Percentiles rank a stretch among this genome's conserved stretches.
Conservation (phyloP, 2,888 invertebrate species). For the Saturnia japonica region DNA sequence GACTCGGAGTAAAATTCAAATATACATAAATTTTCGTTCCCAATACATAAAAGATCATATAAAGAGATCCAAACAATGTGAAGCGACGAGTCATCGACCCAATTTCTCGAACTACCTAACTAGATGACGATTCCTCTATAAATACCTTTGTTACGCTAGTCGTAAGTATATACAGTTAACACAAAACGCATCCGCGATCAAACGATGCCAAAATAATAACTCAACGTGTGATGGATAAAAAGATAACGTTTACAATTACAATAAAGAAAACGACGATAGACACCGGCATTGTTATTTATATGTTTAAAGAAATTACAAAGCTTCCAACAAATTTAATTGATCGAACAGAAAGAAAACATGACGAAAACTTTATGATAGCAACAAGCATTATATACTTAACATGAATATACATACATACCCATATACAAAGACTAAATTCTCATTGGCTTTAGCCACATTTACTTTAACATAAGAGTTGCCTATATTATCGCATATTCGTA, state of each 20-base stretch:
- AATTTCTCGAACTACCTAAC: slow-evolving; percentile 65
- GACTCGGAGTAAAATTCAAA: slow-evolving; percentile 6
- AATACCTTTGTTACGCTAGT: slow-evolving; percentile 54
- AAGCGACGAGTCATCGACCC: slow-evolving; percentile 61
- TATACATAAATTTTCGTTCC: slow-evolving; percentile 14
- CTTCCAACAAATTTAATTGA: not conserved
- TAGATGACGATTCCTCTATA: slow-evolving; percentile 66
- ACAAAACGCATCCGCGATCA: slow-evolving; percentile 71
- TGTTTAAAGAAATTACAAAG: slow-evolving; percentile 5
- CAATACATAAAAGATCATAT: slow-evolving; percentile 18
- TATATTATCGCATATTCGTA: not conserved
- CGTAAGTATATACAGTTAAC: slow-evolving; percentile 45
- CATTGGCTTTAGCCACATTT: not conserved
- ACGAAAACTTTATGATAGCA: no score
- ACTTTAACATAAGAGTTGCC: not conserved
- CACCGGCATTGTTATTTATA: slow-evolving; percentile 22
- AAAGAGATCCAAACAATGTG: slow-evolving; percentile 29
- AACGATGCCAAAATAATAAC: slow-evolving; percentile 70
- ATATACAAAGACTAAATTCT: not conserved
- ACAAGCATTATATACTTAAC: not conserved
- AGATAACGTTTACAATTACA: slow-evolving; percentile 44
- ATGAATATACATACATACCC: not conserved
- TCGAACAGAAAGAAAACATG: no score
- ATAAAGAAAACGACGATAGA: slow-evolving; percentile 35
- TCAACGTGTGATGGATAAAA: slow-evolving; percentile 47